Evolutionary conservation across 2,888 invertebrate genomes (phyloP), one percentile per base, ranked within the genome.

Genomic region (Epiblema foenella): DNA sequence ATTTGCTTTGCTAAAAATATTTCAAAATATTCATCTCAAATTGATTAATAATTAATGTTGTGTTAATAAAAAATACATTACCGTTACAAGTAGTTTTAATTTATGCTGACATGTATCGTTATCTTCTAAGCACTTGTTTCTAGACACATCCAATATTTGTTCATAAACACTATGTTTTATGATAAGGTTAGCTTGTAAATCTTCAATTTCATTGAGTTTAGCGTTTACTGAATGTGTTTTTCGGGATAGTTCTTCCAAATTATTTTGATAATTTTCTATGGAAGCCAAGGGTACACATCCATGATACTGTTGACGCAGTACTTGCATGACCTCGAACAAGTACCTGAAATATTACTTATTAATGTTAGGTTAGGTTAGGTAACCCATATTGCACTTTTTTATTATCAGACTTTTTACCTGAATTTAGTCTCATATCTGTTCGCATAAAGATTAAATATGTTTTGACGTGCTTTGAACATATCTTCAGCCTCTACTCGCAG

Each of bases 281-380:
- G 89, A 87, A 39, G 81, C 78, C 5, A 90, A 72, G 4, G 94
- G 93, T 69, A 93, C 51, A 74, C 86, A 80, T 24, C 93, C 92
- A 74, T 91, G 89, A 77, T 94, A 94, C 76, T 94, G 93, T 68
- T 89, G 85, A 64, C 91, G 83, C 11, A 94, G 76, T 18, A 81
- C 79, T 79, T 91, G 88, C 79, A 93, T 78, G 49, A 91, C 79
- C 77, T 91, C 87, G 72, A 84, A 86, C 77, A 93, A 83, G 68
- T 87, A 90, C 75, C 93, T 94, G 74, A 65, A 87, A 86, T 24
- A 24, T 24, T 24, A 24, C 24, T n/a, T n/a, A n/a, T n/a, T n/a
- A n/a, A n/a, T n/a, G n/a, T n/a, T n/a, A n/a, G n/a, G n/a, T n/a
- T n/a, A n/a, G n/a, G n/a, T n/a, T n/a, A n/a, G n/a, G n/a, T n/a